phyloP scores from a whole-genome alignment of 2,888 invertebrate species.

The Seira sanloemensis region DNA sequence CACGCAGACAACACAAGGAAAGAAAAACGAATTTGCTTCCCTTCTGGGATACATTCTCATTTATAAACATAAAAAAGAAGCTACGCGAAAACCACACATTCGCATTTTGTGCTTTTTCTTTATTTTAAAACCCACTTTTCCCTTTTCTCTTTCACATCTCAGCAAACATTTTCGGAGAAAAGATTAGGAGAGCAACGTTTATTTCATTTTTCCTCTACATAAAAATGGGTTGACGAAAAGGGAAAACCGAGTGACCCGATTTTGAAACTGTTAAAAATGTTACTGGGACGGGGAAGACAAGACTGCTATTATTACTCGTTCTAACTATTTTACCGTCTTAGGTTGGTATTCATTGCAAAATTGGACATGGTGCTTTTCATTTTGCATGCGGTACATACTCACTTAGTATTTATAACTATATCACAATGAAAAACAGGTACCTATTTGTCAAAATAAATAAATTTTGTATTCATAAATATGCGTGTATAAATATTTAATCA shows the following conservation, averaged over 20 bases:
- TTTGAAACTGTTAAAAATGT: no score
- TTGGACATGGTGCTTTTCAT: no score
- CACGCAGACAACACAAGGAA: conserved; percentile 30
- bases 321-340: no score
- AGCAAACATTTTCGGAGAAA: not conserved
- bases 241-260: conserved; percentile 56
- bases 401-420: no score
- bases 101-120: not conserved
- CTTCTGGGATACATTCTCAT: conserved; percentile 7
- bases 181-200: conserved; percentile 42
- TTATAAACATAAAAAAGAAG: conserved; percentile 16
- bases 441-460: no score
- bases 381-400: no score
- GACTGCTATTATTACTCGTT: no score
- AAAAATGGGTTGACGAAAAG: conserved; percentile 41
- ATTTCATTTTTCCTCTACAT: conserved; percentile 42
- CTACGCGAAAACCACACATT: not conserved
- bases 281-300: no score
- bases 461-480: no score
- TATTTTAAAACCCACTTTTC: not conserved
- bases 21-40: conserved; percentile 6
- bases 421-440: no score
- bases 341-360: no score
- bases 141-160: not conserved
- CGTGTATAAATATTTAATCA: no score